Evolutionary conservation across 2,113 vertebrate species (phyloP).

Genomic region (Notiomystis cincta): DNA sequence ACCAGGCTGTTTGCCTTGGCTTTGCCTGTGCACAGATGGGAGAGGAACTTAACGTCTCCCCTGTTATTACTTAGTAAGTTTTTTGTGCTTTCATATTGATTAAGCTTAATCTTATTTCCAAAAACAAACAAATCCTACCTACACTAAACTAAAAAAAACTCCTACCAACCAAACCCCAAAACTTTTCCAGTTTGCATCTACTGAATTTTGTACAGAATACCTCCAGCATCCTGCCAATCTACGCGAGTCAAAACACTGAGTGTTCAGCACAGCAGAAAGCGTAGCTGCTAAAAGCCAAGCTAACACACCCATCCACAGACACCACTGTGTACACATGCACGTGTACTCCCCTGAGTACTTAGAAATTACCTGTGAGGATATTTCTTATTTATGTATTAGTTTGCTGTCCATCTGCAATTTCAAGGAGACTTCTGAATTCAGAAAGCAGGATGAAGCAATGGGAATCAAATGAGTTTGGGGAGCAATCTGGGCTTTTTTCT

Average conservation of each 20-base stretch:
- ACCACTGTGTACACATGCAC: background rate
- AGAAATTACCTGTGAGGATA: background rate
- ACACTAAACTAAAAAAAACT: background rate
- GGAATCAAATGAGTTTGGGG: background rate
- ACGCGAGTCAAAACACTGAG: background rate
- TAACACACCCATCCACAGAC: background rate
- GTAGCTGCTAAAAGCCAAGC: background rate
- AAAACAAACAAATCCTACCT: conserved; percentile 43
- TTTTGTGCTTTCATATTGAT: conserved; percentile 35
- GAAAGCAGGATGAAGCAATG: background rate
- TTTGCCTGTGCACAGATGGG: conserved; percentile 54
- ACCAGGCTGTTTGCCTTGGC: conserved; percentile 54
- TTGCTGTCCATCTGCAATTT: background rate
- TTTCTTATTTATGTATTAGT: background rate
- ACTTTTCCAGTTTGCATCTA: background rate
- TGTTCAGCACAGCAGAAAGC: background rate
- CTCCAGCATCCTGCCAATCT: background rate
- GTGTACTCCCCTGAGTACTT: background rate
- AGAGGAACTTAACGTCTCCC: conserved; percentile 20
- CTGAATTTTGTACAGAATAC: background rate
- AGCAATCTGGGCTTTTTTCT: background rate
- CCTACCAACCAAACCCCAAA: background rate
- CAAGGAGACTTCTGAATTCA: background rate
- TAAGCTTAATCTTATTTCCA: background rate
- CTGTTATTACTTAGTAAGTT: conserved; percentile 30